These are phyloP conservation scores for Spheniscus mendiculus DNA, from an alignment of 2,113 vertebrate genomes.

Conservation along the genomic window DNA sequence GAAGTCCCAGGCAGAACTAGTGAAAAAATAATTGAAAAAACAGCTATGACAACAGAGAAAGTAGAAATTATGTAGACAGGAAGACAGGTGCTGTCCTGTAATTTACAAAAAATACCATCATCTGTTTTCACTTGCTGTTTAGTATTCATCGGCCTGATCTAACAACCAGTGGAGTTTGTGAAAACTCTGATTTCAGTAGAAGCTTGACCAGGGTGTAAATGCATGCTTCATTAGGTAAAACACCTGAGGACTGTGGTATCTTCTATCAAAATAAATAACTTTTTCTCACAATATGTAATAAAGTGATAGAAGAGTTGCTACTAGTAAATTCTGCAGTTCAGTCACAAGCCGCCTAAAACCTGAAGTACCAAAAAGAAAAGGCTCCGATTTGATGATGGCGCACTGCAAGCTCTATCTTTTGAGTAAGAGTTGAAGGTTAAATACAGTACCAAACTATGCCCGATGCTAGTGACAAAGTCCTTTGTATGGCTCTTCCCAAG, in stretches of 20 bases:
- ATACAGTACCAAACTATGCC: not conserved
- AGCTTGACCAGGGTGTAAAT: not conserved
- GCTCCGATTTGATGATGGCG: not conserved
- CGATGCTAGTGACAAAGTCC: not conserved
- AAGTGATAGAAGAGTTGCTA: not conserved
- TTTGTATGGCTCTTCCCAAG: not conserved
- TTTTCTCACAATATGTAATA: not conserved
- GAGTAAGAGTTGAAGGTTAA: not conserved
- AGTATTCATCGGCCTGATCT: not conserved
- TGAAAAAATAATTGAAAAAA: not conserved
- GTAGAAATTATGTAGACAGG: not conserved
- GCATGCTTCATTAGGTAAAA: not conserved
- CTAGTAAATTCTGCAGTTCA: not conserved
- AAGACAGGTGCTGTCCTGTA: not conserved
- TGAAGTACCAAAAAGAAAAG: not conserved
- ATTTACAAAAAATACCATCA: not conserved
- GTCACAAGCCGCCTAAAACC: not conserved
- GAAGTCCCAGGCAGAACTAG: not conserved
- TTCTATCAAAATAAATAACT: not conserved
- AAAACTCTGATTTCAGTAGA: not conserved
- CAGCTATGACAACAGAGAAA: not conserved
- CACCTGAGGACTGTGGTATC: not conserved
- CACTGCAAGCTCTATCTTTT: not conserved
- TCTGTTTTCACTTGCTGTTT: not conserved
- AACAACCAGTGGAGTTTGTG: not conserved